Evolutionary conservation across 2,797 vertebrate genomes (phyloP), one percentile per base, ranked within the genome.

Genomic region (Aphelocoma californica): DNA sequence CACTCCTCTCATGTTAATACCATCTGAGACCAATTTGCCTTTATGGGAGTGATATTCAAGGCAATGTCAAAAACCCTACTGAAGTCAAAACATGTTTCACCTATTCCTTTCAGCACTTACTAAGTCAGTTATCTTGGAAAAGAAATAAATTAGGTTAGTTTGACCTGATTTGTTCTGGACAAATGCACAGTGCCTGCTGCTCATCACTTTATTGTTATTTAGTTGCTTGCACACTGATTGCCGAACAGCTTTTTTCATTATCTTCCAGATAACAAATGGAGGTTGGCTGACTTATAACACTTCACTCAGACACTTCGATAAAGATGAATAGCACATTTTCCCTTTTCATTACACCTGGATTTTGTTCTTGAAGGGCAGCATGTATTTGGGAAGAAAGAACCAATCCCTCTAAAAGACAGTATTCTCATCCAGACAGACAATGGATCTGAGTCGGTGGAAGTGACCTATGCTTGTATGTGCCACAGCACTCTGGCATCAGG

Each of bases 111-210:
- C 89, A 89, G 89, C 78, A 67, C 75, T 84, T 88, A 31, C 53
- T 48, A 90, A 86, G 50, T 48, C 81, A 48, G 26, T 91, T 96
- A 78, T 57, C 48, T 78, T 0, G 0, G 65, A 28, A 92, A 90
- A 91, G 36, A 86, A 88, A 93, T 77, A 91, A 90, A 93, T 95
- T 57, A 78, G 34, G 13, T 94, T 92, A 83, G 40, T 88, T 78
- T 64, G 82, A 81, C 77, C 31, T 72, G 7, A 90, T 96, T 88
- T 81, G 56, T 86, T 92, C 47, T 44, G 61, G 75, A 86, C 80
- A 94, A 88, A 93, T 40, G n/a, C 25, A 64, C 31, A 26, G 29
- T 57, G 65, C 25, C 87, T 92, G 85, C 74, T 95, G 86, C 73
- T 93, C 75, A 57, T 94, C 75, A 71, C 64, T 88, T 86, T 31